These are phyloP conservation scores for Melanargia galathea DNA, from an alignment of 2,888 invertebrate genomes.

Conservation along the genomic window DNA sequence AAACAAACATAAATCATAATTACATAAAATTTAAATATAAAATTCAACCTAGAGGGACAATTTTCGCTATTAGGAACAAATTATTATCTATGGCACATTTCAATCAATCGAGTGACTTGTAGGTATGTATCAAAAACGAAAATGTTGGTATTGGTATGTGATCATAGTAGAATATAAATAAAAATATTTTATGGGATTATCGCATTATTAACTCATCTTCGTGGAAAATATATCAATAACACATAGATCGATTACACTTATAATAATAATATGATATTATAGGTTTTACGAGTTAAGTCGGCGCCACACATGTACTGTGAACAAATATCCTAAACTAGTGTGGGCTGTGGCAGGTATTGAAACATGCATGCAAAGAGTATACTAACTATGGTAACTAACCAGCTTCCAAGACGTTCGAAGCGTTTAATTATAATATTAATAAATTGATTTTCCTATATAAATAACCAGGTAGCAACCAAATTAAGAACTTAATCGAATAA, in stretches of 20 bases:
- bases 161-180: no score
- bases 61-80: conserved; percentile 9
- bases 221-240: not conserved
- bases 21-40: not conserved
- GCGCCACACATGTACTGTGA: not conserved
- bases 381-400: no score
- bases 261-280: no score
- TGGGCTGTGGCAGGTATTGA: no score
- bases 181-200: no score
- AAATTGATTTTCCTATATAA: not conserved
- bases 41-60: conserved; percentile 10
- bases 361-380: no score
- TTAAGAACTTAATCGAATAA: not conserved
- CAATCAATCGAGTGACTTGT: not conserved
- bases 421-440: no score
- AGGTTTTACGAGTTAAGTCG: not conserved
- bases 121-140: not conserved
- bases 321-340: no score
- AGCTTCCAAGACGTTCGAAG: no score
- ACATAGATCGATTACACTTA: no score
- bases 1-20: not conserved
- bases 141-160: no score
- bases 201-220: not conserved
- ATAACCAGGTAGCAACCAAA: not conserved
- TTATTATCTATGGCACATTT: conserved; percentile 6